phyloP scores from a whole-genome alignment of 2,888 invertebrate genomes.

The Apoderus coryli region DNA sequence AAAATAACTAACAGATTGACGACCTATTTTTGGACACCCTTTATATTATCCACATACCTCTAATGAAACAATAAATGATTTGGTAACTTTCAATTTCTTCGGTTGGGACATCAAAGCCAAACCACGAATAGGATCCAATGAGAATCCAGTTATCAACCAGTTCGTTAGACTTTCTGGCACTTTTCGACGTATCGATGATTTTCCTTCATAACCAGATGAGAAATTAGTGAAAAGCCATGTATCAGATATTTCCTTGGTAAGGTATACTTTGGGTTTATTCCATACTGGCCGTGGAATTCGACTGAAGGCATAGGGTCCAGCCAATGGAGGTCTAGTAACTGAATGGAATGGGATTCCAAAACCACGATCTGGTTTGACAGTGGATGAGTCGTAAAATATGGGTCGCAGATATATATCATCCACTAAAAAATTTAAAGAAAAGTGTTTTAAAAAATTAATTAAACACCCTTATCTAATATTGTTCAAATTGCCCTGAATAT shows the following conservation, averaged over 20 bases:
- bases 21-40: too few relatives aligned
- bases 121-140: constrained; percentile 60
- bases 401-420: constrained; percentile 32
- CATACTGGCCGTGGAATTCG: constrained; percentile 66
- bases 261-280: constrained; percentile 67
- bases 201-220: constrained; percentile 56
- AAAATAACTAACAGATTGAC: too few relatives aligned
- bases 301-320: constrained; percentile 84
- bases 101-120: constrained; percentile 57
- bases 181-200: constrained; percentile 41
- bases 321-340: constrained; percentile 62
- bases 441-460: constrained; percentile 3
- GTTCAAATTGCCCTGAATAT: too few relatives aligned
- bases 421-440: constrained; percentile 23
- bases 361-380: constrained; percentile 32
- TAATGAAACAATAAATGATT: constrained; percentile 71
- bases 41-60: too few relatives aligned
- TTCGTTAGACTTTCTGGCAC: constrained; percentile 76
- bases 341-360: constrained; percentile 36
- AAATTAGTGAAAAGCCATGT: constrained; percentile 80
- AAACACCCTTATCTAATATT: background rate
- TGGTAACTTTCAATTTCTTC: constrained; percentile 57
- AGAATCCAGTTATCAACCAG: constrained; percentile 73
- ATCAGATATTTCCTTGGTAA: constrained; percentile 52
- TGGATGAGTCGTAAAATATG: constrained; percentile 31